Evolutionary conservation across 1,140 invertebrate genomes (phyloP), one percentile per base, ranked within the genome.

Genomic region (Maniola jurtina): DNA sequence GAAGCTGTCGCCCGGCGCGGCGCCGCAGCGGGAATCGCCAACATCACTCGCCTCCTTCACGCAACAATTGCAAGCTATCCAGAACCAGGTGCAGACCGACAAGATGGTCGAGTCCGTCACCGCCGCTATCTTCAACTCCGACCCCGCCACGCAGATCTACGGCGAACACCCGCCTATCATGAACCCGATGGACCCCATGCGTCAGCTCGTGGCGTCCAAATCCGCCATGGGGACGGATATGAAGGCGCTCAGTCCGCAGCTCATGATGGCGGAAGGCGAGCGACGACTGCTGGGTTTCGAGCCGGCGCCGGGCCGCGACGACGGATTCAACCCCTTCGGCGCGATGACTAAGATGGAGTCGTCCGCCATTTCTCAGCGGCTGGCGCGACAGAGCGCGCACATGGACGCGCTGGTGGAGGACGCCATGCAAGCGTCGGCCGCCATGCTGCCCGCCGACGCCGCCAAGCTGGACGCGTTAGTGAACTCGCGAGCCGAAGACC

Each of bases 381-480:
- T 83, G 80, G 92, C 79, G 84, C 92, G 64, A 88, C 92, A 89
- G 71, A 86, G 79, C 63, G 77, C 90, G 16, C 91, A 90, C 62
- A 90, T 92, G 77, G 89, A 90, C 16, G 84, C 88, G 0, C 77
- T 91, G 2, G 84, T 92, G 9, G 84, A 89, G 55, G 89, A 91
- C 63, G 91, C 90, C n/a, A 83, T 92, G 84, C 82, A 93, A 81
- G 83, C 82, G 64, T 83, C 83, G 47, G 81, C 79, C 16, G 84
- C 84, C 57, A 91, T 93, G n/a, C 69, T 93, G 42, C 80, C 88
- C 62, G 61, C 79, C 13, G 91, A 91, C 59, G 89, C 92, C 4
- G 91, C 91, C 15, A 94, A 94, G 73, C 81, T 95, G 8, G 93
- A 95, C 70, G 92, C 92, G 35, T 84, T 95, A 8, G 93, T 95